Percentiles rank a stretch among this genome's conserved stretches.
phyloP scores from a whole-genome alignment of 2,797 vertebrate species.

The Pseudochirops cupreus region DNA sequence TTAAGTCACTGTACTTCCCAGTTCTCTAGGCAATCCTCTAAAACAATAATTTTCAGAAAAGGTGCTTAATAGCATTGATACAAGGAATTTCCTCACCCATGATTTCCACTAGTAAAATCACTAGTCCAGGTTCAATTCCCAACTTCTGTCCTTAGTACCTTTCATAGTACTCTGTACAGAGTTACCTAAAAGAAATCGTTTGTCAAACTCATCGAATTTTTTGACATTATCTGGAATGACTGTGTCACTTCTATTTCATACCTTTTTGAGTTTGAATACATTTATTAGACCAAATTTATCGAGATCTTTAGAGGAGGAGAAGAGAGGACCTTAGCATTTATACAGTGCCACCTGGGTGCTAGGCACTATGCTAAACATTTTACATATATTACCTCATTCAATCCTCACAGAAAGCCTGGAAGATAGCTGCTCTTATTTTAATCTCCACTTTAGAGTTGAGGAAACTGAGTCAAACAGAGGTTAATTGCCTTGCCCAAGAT shows the following conservation, averaged over 20 bases:
- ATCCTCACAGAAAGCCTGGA: neutral
- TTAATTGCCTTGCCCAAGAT: neutral
- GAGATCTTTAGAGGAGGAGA: neutral
- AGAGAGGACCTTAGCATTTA: neutral
- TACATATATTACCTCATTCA: neutral
- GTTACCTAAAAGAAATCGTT: neutral
- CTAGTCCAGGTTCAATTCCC: neutral
- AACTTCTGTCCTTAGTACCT: neutral
- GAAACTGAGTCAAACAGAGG: neutral
- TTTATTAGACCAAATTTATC: neutral
- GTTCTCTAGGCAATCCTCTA: neutral
- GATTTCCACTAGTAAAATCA: neutral
- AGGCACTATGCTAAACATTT: neutral
- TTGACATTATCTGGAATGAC: neutral
- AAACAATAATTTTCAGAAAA: neutral
- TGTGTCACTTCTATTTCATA: neutral
- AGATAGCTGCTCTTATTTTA: neutral
- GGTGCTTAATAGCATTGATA: neutral
- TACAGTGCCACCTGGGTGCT: neutral
- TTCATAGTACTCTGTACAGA: neutral
- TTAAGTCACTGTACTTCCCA: neutral
- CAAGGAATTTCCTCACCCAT: neutral
- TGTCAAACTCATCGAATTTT: neutral
- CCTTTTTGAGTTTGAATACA: neutral
- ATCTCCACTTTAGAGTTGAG: neutral